These are phyloP conservation scores for Tenodera sinensis DNA, from an alignment of 2,888 invertebrate genomes.

Conservation along the genomic window DNA sequence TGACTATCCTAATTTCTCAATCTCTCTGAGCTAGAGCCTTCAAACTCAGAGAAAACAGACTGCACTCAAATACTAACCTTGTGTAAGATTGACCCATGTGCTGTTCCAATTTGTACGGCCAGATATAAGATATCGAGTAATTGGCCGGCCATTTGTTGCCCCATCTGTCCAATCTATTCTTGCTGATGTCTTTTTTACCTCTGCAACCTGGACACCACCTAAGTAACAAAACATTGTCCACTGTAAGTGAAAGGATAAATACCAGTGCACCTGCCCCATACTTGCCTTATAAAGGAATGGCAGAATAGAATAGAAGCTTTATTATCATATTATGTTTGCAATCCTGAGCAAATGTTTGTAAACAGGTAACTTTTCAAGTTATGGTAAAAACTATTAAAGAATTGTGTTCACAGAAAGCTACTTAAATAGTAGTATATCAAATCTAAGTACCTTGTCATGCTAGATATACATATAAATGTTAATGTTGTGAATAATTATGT, in stretches of 20 bases:
- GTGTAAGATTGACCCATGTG: slow-evolving; percentile 70
- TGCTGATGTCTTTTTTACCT: slow-evolving; percentile 71
- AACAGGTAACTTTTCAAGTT: too few species aligned
- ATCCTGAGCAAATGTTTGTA: too few species aligned
- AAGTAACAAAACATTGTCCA: slow-evolving; percentile 5
- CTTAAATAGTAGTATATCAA: too few species aligned
- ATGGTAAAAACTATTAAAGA: too few species aligned
- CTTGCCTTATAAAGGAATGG: background rate
- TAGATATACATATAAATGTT: too few species aligned
- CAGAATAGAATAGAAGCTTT: background rate
- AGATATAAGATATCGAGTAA: slow-evolving; percentile 73
- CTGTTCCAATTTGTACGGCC: slow-evolving; percentile 84
- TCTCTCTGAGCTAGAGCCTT: too few species aligned
- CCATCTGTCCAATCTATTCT: slow-evolving; percentile 88
- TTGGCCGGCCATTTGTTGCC: slow-evolving; percentile 75
- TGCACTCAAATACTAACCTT: slow-evolving; percentile 42
- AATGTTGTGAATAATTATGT: too few species aligned
- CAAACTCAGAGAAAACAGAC: too few species aligned
- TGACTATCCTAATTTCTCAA: too few species aligned
- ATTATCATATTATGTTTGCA: too few species aligned
- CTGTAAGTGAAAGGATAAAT: background rate
- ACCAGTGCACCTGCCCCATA: background rate
- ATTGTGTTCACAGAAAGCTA: too few species aligned
- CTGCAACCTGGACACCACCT: slow-evolving; percentile 75
- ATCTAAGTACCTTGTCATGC: too few species aligned